Base-by-base conservation (phyloP, 1,140 invertebrate species). In the Drosophila erecta region DNA sequence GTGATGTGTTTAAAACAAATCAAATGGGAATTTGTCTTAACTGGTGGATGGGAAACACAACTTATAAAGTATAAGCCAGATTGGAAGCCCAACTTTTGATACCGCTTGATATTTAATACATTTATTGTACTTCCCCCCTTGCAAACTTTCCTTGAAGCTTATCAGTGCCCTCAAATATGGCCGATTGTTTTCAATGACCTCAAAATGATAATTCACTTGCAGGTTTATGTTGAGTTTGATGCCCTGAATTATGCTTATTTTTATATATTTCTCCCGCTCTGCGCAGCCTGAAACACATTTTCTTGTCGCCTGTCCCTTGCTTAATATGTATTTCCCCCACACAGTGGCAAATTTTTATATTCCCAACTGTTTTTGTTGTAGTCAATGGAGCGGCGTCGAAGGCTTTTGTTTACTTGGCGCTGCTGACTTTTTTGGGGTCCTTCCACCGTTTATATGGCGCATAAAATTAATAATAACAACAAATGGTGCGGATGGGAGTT, bases 381-480 rank as follows among this genome's bases (percentile, higher is more conserved):
- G 56, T 47, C 69, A 75, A 56, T 74, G 61, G 38, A 30, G 55
- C 33, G 56, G 24, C 50, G 30, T 33, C 56, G 44, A 43, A 75
- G 55, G 50, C 62, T 60, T 76, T 81, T 86, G 77, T 86, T 86
- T 77, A 77, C 67, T 77, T 69, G 76, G 69, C 60, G 66, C 81
- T 70, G 80, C 61, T 78, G 67, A 86, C 67, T 86, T 81, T 85
- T 77, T 81, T 56, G 51, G 72, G 61, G 50, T 75, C 70, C 59
- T 66, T 59, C 66, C 79, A 69, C 59, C 77, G 81, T 69, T 79
- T 85, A 79, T 85, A 72, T 80, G 77, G 66, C 50, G 56, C 65
- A 84, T 76, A 73, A 86, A 81, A 85, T 85, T 80, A 81, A 65
- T 67, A 81, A 76, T 61, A 81, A 76, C 78, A 71, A 64, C 51